Evolutionary conservation across 92 coral and sea anemone genomes (phyloP).

Genomic region (Scolanthus callimorphus): DNA sequence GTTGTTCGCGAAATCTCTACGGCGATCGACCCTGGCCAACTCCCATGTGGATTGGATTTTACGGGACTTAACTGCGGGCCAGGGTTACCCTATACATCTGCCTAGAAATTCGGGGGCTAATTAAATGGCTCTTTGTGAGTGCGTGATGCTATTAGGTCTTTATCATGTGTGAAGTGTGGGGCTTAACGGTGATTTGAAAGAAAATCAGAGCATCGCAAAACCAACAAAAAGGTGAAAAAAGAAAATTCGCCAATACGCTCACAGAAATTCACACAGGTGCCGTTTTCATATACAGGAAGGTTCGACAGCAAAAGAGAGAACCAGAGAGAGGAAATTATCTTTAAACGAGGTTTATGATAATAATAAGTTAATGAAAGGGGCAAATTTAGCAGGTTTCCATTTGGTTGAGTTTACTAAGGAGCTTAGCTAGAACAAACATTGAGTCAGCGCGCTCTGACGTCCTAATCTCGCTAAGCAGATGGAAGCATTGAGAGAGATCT

Average conservation of each 20-base stretch:
- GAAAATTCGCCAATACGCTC: neutral
- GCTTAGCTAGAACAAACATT: constrained; percentile 6
- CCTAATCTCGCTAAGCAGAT: constrained; percentile 14
- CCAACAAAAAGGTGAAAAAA: constrained; percentile 3
- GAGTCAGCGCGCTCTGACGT: neutral
- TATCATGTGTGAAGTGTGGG: constrained; percentile 19
- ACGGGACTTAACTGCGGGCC: too few relatives aligned
- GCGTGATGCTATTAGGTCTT: constrained; percentile 22
- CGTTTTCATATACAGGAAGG: neutral
- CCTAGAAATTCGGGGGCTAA: too few relatives aligned
- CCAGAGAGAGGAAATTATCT: too few relatives aligned
- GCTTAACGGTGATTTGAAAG: constrained; percentile 27
- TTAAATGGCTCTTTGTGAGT: constrained; percentile 33
- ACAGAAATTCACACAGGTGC: neutral
- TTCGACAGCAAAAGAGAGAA: neutral
- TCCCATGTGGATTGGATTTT: too few relatives aligned
- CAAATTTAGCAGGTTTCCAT: too few relatives aligned
- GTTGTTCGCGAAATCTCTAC: too few relatives aligned
- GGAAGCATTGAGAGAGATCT: neutral
- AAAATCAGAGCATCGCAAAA: constrained; percentile 26
- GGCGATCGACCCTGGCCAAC: too few relatives aligned
- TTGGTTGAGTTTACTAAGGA: constrained; percentile 1
- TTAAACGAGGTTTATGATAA: too few relatives aligned
- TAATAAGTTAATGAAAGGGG: too few relatives aligned
- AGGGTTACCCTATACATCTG: too few relatives aligned